Conservation (phyloP, 2,888 invertebrate genomes). For the Lysandra coridon region DNA sequence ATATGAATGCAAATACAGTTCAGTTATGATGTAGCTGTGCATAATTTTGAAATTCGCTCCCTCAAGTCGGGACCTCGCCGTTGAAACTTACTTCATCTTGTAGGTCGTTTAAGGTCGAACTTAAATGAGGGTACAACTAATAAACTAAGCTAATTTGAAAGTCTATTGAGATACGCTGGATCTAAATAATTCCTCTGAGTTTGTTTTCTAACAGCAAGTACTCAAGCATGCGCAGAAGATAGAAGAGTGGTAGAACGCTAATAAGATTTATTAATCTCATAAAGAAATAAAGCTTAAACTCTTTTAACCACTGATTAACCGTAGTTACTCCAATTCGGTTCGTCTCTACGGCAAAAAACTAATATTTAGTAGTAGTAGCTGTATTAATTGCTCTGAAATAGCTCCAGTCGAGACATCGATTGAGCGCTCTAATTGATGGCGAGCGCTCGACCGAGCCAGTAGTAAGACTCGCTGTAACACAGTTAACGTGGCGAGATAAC, state of each 20-base stretch:
- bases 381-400: constrained; percentile 9
- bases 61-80: not conserved
- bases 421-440: constrained; percentile 29
- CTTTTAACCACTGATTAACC: not conserved
- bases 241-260: not conserved
- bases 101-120: not conserved
- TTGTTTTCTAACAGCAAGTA: not conserved
- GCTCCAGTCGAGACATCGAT: not conserved
- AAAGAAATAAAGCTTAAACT: not conserved
- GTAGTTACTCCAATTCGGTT: not conserved
- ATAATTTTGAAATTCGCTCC: not conserved
- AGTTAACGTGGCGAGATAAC: constrained; percentile 25
- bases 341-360: not conserved
- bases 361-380: no score
- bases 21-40: not conserved
- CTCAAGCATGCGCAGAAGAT: not conserved
- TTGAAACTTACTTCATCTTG: not conserved
- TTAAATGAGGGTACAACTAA: not conserved
- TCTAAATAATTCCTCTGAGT: not conserved
- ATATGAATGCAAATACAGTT: constrained; percentile 1
- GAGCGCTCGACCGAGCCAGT: constrained; percentile 3
- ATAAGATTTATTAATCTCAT: no score
- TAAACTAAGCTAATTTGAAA: not conserved
- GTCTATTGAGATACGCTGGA: not conserved
- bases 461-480: constrained; percentile 22